A percentile compares a stretch with the other conserved stretches of the same genome.
Evolutionary conservation across 2,113 vertebrate genomes (phyloP).

Genomic region (Heterocephalus glaber): DNA sequence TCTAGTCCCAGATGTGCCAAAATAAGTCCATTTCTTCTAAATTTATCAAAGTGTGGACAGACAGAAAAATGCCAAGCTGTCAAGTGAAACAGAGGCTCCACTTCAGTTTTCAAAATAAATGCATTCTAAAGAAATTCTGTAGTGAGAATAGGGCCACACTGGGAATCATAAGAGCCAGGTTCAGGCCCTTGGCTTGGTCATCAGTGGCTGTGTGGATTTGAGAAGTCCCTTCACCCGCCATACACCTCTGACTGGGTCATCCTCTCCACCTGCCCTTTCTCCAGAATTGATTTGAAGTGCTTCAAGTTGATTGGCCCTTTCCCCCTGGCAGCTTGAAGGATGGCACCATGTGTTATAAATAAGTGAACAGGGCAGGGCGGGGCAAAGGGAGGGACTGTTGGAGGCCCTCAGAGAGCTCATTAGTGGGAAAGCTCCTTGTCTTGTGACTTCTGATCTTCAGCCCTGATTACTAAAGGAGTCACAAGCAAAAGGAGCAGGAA

Average conservation of each 20-base stretch:
- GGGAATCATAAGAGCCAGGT: not conserved
- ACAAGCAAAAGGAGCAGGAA: conserved; percentile 3
- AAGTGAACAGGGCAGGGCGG: not conserved
- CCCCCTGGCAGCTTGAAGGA: not conserved
- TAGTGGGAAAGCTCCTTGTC: conserved; percentile 83
- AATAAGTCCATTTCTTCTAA: conserved; percentile 74
- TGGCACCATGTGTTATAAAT: not conserved
- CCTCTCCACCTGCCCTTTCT: not conserved
- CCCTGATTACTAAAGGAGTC: conserved; percentile 62
- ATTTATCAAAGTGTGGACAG: conserved; percentile 73
- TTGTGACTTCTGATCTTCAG: conserved; percentile 72
- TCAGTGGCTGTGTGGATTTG: too few species aligned
- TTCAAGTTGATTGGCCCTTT: not conserved
- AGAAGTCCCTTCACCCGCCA: not conserved
- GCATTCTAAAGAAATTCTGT: not conserved
- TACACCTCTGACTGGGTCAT: not conserved
- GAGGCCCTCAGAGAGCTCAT: conserved; percentile 88
- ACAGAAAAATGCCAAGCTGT: conserved; percentile 69
- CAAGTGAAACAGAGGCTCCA: conserved; percentile 50
- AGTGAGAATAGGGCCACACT: not conserved
- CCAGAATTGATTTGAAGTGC: not conserved
- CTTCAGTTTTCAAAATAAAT: conserved; percentile 59
- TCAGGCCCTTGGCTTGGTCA: not conserved
- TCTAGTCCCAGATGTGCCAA: conserved; percentile 68
- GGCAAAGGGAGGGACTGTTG: conserved; percentile 64